These are phyloP conservation scores for Mastigias papua DNA, from an alignment of 30 jellyfish, hydroid and myxozoan genomes.

Conservation along the genomic window DNA sequence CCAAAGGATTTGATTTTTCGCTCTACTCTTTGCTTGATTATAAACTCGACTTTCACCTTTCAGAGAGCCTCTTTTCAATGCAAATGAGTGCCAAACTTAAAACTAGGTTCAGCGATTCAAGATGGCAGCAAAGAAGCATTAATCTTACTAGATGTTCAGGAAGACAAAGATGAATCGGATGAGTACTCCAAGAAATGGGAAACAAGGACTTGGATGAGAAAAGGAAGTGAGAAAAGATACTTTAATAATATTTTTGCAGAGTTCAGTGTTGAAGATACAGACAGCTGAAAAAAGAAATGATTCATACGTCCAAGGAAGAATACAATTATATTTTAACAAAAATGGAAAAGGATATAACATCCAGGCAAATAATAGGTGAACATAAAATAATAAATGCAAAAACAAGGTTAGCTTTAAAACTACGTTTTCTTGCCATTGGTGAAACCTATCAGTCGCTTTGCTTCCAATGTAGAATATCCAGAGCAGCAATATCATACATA, in stretches of 20 bases:
- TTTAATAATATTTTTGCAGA: conserved; percentile 39
- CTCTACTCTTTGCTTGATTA: too few species aligned
- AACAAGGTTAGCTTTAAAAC: conserved; percentile 31
- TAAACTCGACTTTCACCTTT: too few species aligned
- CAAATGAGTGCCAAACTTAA: too few species aligned
- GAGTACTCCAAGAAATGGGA: too few species aligned
- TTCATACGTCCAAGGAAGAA: conserved; percentile 26
- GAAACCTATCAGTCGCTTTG: conserved; percentile 41
- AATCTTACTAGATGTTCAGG: too few species aligned
- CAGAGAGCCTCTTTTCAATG: too few species aligned
- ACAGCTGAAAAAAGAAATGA: conserved; percentile 45
- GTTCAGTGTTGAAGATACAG: conserved; percentile 30
- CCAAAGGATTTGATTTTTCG: too few species aligned
- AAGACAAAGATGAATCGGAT: too few species aligned
- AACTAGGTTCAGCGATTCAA: too few species aligned
- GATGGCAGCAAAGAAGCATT: too few species aligned
- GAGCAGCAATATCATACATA: conserved; percentile 44
- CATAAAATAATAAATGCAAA: conserved; percentile 5
- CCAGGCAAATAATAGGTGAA: conserved; percentile 30
- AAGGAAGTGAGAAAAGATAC: too few species aligned
- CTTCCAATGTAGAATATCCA: conserved; percentile 42
- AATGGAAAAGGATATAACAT: conserved; percentile 14
- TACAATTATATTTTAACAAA: conserved; percentile 4
- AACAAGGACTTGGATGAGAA: too few species aligned
- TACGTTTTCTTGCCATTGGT: conserved; percentile 47